phyloP scores from a whole-genome alignment of 1,140 invertebrate genomes.

The Saxidomus purpurata region DNA sequence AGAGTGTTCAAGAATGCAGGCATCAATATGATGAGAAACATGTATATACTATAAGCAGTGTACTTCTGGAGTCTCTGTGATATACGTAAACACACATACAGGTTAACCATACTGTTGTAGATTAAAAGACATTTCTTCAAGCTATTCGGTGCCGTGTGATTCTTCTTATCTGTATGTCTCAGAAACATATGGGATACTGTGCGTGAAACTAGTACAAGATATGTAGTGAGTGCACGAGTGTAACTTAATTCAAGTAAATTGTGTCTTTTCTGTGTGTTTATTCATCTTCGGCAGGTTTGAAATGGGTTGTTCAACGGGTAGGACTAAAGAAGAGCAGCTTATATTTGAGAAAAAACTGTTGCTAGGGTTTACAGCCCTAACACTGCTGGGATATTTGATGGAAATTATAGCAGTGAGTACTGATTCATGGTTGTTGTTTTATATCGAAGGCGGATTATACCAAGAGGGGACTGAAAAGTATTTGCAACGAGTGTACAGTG shows the following conservation, averaged over 20 bases:
- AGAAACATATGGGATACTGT: not conserved
- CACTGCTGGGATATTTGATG: slow-evolving; percentile 58
- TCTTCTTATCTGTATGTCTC: not conserved
- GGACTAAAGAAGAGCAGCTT: slow-evolving; percentile 27
- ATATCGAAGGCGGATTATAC: slow-evolving; percentile 61
- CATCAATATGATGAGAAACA: slow-evolving; percentile 5
- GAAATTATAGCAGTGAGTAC: slow-evolving; percentile 69
- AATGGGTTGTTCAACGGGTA: not conserved
- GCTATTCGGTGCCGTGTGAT: not conserved
- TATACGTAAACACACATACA: not conserved
- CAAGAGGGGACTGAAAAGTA: slow-evolving; percentile 37
- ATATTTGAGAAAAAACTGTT: slow-evolving; percentile 51
- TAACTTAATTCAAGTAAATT: no score
- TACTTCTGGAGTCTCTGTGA: not conserved
- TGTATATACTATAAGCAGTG: not conserved
- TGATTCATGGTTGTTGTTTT: slow-evolving; percentile 66
- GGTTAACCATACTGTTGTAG: not conserved
- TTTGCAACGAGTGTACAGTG: slow-evolving; percentile 46
- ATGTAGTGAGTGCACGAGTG: not conserved
- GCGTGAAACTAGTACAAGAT: no score
- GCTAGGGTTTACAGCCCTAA: slow-evolving; percentile 60
- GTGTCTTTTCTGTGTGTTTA: no score
- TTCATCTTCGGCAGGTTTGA: not conserved
- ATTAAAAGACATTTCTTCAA: not conserved
- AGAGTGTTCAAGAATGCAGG: not conserved